Percentiles rank a stretch among this genome's conserved stretches.
Evolutionary conservation across 2,113 vertebrate genomes (phyloP).

Genomic region (Leptobrachium leishanense): DNA sequence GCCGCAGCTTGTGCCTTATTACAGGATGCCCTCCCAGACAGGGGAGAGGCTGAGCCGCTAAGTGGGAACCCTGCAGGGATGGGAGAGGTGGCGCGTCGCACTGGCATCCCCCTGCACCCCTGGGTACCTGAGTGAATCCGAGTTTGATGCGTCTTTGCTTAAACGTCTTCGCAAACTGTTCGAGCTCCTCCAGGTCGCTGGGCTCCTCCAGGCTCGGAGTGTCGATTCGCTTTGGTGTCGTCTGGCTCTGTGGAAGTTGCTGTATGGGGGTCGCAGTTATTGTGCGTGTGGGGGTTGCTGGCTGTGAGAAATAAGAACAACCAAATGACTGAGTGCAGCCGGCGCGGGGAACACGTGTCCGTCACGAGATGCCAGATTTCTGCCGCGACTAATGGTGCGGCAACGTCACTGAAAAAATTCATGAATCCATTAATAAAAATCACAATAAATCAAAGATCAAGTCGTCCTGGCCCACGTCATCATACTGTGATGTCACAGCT

Average conservation of each 20-base stretch:
- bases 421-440: too few relatives aligned
- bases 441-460: too few relatives aligned
- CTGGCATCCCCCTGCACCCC: background rate
- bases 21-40: conserved; percentile 51
- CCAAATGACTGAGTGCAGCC: background rate
- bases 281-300: conserved; percentile 97
- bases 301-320: conserved; percentile 65
- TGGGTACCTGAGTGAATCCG: conserved; percentile 94
- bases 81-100: background rate
- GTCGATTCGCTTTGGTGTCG: conserved; percentile 95
- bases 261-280: conserved; percentile 91
- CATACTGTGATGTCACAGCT: too few relatives aligned
- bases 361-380: too few relatives aligned
- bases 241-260: conserved; percentile 91
- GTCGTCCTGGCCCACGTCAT: too few relatives aligned
- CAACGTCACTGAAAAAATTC: too few relatives aligned
- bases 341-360: too few relatives aligned
- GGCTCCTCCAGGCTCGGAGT: conserved; percentile 97
- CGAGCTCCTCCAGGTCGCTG: conserved; percentile 97
- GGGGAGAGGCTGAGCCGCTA: conserved; percentile 21
- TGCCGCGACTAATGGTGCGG: too few relatives aligned
- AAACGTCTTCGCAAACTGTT: conserved; percentile 99
- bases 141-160: conserved; percentile 99
- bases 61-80: background rate
- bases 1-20: conserved; percentile 30